phyloP scores from a whole-genome alignment of 2,888 invertebrate genomes.

The Drosophila antonietae region DNA sequence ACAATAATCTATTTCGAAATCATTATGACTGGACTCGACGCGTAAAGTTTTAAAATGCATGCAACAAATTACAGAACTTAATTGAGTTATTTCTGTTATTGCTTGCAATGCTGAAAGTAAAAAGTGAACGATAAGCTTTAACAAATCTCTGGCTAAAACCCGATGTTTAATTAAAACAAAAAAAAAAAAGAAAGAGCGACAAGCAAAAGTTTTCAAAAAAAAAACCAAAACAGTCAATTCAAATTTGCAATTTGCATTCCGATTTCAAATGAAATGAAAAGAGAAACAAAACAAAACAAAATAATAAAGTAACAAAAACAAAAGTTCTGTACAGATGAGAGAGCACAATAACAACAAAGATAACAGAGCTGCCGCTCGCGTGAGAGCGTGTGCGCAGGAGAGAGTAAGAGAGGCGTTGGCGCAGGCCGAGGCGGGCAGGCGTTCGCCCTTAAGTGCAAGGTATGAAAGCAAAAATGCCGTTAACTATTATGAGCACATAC shows the following conservation, averaged over 20 bases:
- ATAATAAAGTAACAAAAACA: neutral
- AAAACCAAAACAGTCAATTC: constrained; percentile 21
- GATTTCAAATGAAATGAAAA: neutral
- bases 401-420: neutral
- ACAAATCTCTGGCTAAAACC: neutral
- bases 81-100: neutral
- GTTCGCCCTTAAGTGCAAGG: constrained; percentile 25
- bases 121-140: neutral
- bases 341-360: neutral
- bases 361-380: neutral
- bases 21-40: neutral
- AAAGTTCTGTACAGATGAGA: constrained; percentile 1
- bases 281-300: constrained; percentile 2
- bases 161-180: constrained; percentile 16
- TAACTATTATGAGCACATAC: constrained; percentile 7
- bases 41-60: neutral
- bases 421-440: neutral
- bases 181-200: neutral
- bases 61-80: neutral
- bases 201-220: constrained; percentile 1
- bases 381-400: neutral
- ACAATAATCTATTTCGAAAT: neutral
- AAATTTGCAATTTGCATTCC: constrained; percentile 21
- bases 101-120: neutral
- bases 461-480: constrained; percentile 22